Conservation (phyloP, 1,140 invertebrate species). For the Ceratitis capitata region DNA sequence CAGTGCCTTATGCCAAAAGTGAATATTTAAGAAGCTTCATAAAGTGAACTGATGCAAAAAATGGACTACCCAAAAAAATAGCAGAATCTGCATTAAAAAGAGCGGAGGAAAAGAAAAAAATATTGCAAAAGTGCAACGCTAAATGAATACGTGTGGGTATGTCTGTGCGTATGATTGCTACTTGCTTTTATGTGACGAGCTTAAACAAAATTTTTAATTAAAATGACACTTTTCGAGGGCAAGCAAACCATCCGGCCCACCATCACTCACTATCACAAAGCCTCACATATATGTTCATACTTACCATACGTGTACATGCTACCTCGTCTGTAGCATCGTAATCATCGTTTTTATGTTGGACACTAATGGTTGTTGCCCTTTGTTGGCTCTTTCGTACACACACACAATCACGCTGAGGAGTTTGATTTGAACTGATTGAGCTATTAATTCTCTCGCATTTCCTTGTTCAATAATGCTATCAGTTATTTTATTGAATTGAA, state of each 20-base stretch:
- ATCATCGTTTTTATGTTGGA: background rate
- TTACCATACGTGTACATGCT: background rate
- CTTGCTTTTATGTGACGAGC: slow-evolving; percentile 5
- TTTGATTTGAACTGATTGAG: background rate
- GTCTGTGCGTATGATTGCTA: background rate
- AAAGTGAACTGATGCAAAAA: background rate
- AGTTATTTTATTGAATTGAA: background rate
- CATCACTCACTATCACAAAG: background rate
- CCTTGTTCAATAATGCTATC: background rate
- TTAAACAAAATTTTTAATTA: slow-evolving; percentile 37
- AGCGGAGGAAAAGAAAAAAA: background rate
- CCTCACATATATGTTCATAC: background rate
- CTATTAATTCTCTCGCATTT: slow-evolving; percentile 7
- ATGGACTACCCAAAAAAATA: background rate
- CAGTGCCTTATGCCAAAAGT: background rate
- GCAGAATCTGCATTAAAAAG: background rate
- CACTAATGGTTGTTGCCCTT: background rate
- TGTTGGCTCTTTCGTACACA: background rate
- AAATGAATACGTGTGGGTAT: background rate
- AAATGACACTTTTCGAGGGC: slow-evolving; percentile 19
- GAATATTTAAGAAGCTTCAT: background rate
- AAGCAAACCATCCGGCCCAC: background rate
- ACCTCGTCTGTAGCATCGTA: background rate
- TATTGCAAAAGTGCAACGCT: background rate
- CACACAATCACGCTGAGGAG: background rate